Evolutionary conservation across 2,888 invertebrate species (phyloP).

Genomic region (Meliscaeva auricollis): DNA sequence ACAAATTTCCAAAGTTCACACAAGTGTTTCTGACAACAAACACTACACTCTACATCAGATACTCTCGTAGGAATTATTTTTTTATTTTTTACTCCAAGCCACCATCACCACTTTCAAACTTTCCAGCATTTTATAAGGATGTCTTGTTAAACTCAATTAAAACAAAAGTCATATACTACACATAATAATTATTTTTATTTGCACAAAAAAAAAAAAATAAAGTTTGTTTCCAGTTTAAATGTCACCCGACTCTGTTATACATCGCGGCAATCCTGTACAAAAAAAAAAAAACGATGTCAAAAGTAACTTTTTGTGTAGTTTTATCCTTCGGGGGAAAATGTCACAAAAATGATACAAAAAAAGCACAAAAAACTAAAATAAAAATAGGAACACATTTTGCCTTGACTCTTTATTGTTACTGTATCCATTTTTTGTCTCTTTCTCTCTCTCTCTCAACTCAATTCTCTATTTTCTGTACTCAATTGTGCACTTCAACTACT

Average conservation of each 20-base stretch:
- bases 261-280: too few species aligned
- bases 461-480: background rate
- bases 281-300: background rate
- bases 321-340: background rate
- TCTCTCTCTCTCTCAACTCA: background rate
- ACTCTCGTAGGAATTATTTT: background rate
- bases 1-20: background rate
- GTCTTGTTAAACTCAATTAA: slow-evolving; percentile 22
- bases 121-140: background rate
- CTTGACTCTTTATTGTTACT: slow-evolving; percentile 13
- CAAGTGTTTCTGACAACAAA: background rate
- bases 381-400: slow-evolving; percentile 7
- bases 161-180: slow-evolving; percentile 1
- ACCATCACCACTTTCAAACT: background rate
- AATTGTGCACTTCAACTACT: slow-evolving; percentile 22
- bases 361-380: too few species aligned
- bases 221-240: background rate
- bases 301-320: slow-evolving; percentile 5
- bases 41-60: background rate
- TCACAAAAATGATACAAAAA: too few species aligned
- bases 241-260: background rate
- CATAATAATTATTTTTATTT: slow-evolving; percentile 6
- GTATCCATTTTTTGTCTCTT: background rate
- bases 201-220: background rate
- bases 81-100: background rate